Evolutionary conservation across 92 coral and sea anemone species (phyloP).

Genomic region (Siderastrea radians): DNA sequence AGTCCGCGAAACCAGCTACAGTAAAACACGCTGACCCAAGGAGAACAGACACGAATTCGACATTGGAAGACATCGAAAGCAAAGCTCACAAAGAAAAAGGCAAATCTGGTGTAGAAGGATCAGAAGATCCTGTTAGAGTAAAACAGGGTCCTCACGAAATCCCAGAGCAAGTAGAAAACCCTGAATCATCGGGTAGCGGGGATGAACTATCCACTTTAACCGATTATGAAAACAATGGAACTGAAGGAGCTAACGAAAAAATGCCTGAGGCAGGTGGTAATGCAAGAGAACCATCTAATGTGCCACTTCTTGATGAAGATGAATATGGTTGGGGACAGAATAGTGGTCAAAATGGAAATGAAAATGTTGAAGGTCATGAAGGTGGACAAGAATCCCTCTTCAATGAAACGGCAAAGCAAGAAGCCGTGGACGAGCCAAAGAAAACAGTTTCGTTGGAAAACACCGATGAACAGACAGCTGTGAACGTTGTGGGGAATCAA

Average conservation of each 20-base stretch:
- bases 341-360: not conserved
- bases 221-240: not conserved
- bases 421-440: not conserved
- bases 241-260: not conserved
- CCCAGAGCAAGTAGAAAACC: not conserved
- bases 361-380: not conserved
- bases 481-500: not conserved
- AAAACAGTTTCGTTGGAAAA: not conserved
- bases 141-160: not conserved
- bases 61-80: slow-evolving; percentile 8
- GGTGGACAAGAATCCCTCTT: not conserved
- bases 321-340: not conserved
- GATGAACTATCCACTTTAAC: not conserved
- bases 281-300: not conserved
- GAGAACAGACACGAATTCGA: slow-evolving; percentile 8
- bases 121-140: not conserved
- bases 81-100: not conserved
- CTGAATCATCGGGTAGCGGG: slow-evolving; percentile 17
- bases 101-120: not conserved
- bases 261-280: not conserved
- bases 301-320: not conserved
- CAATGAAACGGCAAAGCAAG: not conserved
- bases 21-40: not conserved
- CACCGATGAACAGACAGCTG: not conserved
- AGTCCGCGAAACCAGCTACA: not conserved